Evolutionary conservation across 2,797 vertebrate species (phyloP).

Genomic region (Hippopotamyrus pictus): DNA sequence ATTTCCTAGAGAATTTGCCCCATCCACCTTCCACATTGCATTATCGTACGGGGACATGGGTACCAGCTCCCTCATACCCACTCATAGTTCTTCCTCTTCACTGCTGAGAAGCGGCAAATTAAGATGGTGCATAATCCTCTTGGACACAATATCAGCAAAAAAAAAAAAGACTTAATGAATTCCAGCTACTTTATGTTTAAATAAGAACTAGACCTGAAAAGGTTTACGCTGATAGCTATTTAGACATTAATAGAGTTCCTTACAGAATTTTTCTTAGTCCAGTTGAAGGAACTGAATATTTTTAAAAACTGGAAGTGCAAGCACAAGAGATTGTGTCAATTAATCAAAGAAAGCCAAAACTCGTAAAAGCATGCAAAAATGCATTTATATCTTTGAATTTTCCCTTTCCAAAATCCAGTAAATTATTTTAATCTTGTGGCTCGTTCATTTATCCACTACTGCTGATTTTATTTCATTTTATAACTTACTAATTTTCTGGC

Average conservation of each 20-base stretch:
- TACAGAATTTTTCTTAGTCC: neutral
- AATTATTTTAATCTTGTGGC: neutral
- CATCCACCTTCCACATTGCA: slow-evolving; percentile 69
- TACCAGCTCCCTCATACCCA: neutral
- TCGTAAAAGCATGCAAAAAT: neutral
- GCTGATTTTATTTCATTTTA: neutral
- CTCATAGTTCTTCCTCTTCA: neutral
- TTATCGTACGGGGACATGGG: slow-evolving; percentile 42
- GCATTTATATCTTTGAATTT: neutral
- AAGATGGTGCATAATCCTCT: neutral
- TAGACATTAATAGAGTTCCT: neutral
- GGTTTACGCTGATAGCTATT: neutral
- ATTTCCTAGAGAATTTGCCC: slow-evolving; percentile 79
- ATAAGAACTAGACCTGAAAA: neutral
- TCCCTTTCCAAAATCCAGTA: neutral
- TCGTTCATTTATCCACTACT: neutral
- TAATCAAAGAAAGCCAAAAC: neutral
- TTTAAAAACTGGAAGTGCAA: neutral
- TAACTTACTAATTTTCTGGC: neutral
- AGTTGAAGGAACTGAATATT: neutral
- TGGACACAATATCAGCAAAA: neutral
- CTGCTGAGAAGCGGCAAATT: neutral
- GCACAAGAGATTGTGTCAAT: neutral
- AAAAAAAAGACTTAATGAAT: neutral
- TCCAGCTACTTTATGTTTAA: neutral